Percentiles rank a stretch among this genome's conserved stretches.
Conservation (phyloP, 2,113 vertebrate species). For the Leptocoma aspasia region DNA sequence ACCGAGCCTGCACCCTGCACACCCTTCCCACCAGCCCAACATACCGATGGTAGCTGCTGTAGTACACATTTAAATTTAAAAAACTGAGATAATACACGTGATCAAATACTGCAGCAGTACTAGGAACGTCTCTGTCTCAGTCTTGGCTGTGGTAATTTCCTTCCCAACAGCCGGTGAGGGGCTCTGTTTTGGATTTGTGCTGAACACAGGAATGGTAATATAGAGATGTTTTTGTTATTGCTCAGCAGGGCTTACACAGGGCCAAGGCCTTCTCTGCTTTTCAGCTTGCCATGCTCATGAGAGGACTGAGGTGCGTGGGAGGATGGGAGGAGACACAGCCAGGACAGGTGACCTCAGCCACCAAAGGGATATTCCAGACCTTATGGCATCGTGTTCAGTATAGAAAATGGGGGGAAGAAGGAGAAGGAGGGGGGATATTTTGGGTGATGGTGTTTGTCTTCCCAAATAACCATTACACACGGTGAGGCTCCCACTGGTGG, state of each 20-base stretch:
- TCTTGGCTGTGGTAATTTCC: not conserved
- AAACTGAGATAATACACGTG: not conserved
- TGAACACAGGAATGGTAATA: not conserved
- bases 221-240: not conserved
- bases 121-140: rapidly evolving
- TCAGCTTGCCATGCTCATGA: rapidly evolving
- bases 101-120: not conserved
- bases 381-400: rapidly evolving
- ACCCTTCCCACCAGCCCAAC: not conserved
- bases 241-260: not conserved
- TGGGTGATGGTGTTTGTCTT: not conserved
- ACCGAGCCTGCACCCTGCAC: not conserved
- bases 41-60: rapidly evolving
- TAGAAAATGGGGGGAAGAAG: rapidly evolving
- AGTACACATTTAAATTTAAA: not conserved
- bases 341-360: not conserved
- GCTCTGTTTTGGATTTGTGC: not conserved
- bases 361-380: not conserved
- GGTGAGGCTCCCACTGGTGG: too few relatives aligned
- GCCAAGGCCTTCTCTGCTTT: not conserved
- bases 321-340: not conserved
- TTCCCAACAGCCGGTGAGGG: not conserved
- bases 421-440: not conserved
- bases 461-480: not conserved
- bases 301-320: not conserved